Evolutionary conservation across 2,888 invertebrate species (phyloP), one percentile per base, ranked within the genome.

Genomic region (Strigamia maritima): DNA sequence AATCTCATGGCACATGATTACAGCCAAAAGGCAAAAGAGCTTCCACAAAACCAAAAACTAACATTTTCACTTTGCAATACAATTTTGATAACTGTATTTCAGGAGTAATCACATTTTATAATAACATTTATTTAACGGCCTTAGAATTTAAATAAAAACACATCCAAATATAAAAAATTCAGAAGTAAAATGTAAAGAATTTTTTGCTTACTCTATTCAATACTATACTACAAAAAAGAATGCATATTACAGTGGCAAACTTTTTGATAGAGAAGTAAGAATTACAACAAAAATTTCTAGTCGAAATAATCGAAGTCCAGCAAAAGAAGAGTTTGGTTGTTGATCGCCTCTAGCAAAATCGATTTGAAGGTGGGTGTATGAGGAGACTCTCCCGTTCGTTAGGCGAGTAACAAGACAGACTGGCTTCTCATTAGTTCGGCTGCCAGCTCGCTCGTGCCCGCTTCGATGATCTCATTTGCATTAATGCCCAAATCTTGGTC

Each of bases 401-500:
- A 70, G 70, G 70, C 70, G 70, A 70, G 70, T 70, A 70, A 70
- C 70, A 70, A 70, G 70, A 70, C 70, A 26, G 70, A 70, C 70
- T 70, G 70, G 70, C 70, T 70, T 70, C 70, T 70, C 70, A 70
- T 70, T 70, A 70, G 70, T 70, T 70, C 70, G 28, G 70, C 70
- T 70, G 70, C 70, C 70, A 70, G 70, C n/a, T 70, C 70, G 70
- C 70, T 70, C 70, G 70, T 70, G 28, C 70, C 70, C 70, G 70
- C 70, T 70, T 70, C 70, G 70, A 70, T 70, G 70, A 70, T 70
- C 70, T 70, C 70, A 70, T 70, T 70, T 70, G 70, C 70, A 70
- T 70, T 70, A 70, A 70, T 70, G 70, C 70, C 70, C 70, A 70
- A 70, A 28, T 70, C 70, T 70, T 70, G 70, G 70, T 70, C 70